A percentile compares a stretch with the other conserved stretches of the same genome.
Conservation (phyloP, 2,797 vertebrate genomes). For the Lacerta bilineata region DNA sequence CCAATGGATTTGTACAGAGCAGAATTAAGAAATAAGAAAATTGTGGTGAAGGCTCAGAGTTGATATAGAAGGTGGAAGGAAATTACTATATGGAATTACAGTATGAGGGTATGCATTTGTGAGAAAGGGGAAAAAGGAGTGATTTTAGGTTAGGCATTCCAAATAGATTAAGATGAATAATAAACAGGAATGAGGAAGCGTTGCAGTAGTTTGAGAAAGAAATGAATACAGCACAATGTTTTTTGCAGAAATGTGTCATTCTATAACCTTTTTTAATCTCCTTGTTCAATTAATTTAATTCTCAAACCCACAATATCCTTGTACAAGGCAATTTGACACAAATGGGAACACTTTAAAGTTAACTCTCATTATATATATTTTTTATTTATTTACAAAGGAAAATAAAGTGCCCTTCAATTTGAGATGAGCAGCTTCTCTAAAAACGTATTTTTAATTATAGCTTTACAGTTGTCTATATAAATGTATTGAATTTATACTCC, state of each 20-base stretch:
- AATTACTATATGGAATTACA: background rate
- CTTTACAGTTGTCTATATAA: no score
- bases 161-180: background rate
- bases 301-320: background rate
- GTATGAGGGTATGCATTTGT: accelerated
- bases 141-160: background rate
- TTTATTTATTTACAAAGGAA: background rate
- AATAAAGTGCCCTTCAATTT: background rate
- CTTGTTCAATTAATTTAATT: background rate
- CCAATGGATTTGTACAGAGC: background rate
- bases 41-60: background rate
- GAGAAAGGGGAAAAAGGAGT: background rate
- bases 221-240: background rate
- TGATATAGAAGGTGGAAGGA: background rate
- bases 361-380: background rate
- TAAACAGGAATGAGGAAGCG: no score
- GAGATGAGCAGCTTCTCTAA: background rate
- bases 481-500: no score
- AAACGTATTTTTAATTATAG: background rate
- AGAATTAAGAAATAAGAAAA: background rate
- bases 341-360: background rate
- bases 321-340: background rate
- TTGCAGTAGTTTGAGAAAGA: no score
- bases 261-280: background rate
- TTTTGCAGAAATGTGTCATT: background rate